Evolutionary conservation across 2,797 vertebrate species (phyloP).

Genomic region (Semaprochilodus insignis): DNA sequence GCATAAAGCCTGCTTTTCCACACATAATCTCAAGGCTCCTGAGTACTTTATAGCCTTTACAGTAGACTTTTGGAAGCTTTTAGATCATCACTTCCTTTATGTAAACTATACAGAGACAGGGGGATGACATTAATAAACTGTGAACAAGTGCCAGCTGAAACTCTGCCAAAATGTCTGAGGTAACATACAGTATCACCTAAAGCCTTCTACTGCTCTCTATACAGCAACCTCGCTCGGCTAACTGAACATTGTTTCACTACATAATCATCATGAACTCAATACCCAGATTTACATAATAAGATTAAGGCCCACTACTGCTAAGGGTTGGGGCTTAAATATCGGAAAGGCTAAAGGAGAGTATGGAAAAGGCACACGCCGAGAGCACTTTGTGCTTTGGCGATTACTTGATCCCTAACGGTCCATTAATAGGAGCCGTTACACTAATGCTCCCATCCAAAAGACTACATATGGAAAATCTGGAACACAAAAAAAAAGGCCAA

Average conservation of each 20-base stretch:
- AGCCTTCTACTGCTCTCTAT: background rate
- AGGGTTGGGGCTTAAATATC: slow-evolving; percentile 3
- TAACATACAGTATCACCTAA: slow-evolving; percentile 8
- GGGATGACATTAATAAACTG: slow-evolving; percentile 16
- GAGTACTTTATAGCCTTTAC: background rate
- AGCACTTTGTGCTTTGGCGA: slow-evolving; percentile 12
- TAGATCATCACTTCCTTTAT: slow-evolving; percentile 11
- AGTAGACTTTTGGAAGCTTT: slow-evolving; percentile 16
- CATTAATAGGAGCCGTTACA: slow-evolving; percentile 44
- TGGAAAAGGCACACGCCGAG: slow-evolving; percentile 13
- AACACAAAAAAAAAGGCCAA: slow-evolving; percentile 17
- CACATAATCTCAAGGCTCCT: background rate
- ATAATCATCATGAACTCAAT: slow-evolving; percentile 28
- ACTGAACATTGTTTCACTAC: background rate
- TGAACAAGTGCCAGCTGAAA: slow-evolving; percentile 14
- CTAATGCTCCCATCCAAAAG: slow-evolving; percentile 33
- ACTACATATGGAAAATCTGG: slow-evolving; percentile 50
- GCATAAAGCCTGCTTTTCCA: background rate
- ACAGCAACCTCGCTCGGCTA: background rate
- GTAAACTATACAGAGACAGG: background rate
- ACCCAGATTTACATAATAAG: slow-evolving; percentile 18
- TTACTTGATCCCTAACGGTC: slow-evolving; percentile 32
- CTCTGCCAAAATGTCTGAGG: slow-evolving; percentile 14
- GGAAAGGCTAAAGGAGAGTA: background rate
- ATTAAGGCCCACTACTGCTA: slow-evolving; percentile 31